Base-by-base conservation (phyloP, 2,797 vertebrate genomes). In the Catamblyrhynchus diadema region DNA sequence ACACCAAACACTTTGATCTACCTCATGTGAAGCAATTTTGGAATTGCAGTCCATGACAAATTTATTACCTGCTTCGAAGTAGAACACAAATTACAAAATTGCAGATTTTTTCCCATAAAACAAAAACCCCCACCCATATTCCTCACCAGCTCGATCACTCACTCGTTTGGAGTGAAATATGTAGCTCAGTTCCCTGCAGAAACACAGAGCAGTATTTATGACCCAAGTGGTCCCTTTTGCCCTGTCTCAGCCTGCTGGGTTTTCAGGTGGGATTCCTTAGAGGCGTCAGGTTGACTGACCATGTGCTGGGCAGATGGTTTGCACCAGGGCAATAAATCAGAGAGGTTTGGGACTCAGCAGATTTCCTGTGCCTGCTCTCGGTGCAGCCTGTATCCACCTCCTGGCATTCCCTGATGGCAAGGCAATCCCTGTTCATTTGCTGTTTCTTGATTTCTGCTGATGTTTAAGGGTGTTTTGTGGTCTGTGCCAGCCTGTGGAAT, bases 291-390 rank as follows among this genome's bases (percentile, higher is more conserved):
- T 51, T 3, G 5, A 25, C n/a, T 8, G 6, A 53, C 77, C 88
- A 67, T 24, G 56, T 94, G 71, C 74, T 62, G 47, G 84, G 79
- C 84, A 89, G 94, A 88, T 79, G 73, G 17, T 79, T 86, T 79
- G 69, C 66, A 84, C 53, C 0, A 0, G 32, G 27, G 9, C 3
- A 25, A 39, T 85, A 95, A 91, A 84, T 87, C 1, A 0, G 41
- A 65, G 59, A 15, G 14, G 12, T 79, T 57, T 62, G 61, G 88
- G 74, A 51, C 10, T 32, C 13, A 3, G 42, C 50, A 74, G 47
- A 53, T 56, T 50, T 83, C 39, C 61, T 44, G 25, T 3, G 1
- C 17, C 39, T 70, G 86, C 33, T 23, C 20, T 56, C 47, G 57
- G 19, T 6, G 1, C 21, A 56, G 37, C 16, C 48, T 0, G 0